Percentiles rank a stretch among this genome's conserved stretches.
These are phyloP conservation scores for Struthidea cinerea DNA, from an alignment of 2,113 vertebrate genomes.

Conservation along the genomic window DNA sequence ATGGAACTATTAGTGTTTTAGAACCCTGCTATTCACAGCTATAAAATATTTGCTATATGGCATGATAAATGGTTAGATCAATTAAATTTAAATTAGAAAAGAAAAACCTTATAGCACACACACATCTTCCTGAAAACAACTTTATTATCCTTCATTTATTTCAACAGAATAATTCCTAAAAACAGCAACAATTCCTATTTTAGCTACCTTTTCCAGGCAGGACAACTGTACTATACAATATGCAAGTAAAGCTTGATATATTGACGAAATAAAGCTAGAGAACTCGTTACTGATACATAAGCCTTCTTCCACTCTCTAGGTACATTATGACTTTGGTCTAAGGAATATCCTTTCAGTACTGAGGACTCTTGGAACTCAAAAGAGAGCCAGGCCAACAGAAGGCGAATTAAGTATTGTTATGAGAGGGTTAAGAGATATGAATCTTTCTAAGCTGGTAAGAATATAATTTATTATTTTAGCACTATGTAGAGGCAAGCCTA, in stretches of 20 bases:
- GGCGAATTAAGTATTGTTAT: slow-evolving; percentile 76
- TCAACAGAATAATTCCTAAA: not conserved
- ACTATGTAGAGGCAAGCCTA: not conserved
- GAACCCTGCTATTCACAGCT: not conserved
- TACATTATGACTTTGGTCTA: slow-evolving; percentile 80
- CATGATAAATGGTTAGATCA: not conserved
- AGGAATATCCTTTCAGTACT: slow-evolving; percentile 80
- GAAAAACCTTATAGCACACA: not conserved
- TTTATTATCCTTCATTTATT: not conserved
- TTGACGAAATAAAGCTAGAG: not conserved
- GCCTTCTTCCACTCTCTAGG: slow-evolving; percentile 35
- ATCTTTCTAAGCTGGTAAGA: slow-evolving; percentile 79
- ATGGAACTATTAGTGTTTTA: not conserved
- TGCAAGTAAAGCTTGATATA: not conserved
- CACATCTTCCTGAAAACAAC: not conserved
- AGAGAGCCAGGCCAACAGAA: slow-evolving; percentile 74
- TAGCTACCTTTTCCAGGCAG: not conserved
- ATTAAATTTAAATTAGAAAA: not conserved
- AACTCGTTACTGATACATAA: not conserved
- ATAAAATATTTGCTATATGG: not conserved
- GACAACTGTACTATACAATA: not conserved
- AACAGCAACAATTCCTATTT: not conserved
- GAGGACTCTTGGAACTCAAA: slow-evolving; percentile 77
- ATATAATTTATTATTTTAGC: not conserved
- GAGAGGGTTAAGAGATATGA: slow-evolving; percentile 80